Base-by-base conservation (phyloP, 2,888 invertebrate genomes). In the Leptopilina syphax region DNA sequence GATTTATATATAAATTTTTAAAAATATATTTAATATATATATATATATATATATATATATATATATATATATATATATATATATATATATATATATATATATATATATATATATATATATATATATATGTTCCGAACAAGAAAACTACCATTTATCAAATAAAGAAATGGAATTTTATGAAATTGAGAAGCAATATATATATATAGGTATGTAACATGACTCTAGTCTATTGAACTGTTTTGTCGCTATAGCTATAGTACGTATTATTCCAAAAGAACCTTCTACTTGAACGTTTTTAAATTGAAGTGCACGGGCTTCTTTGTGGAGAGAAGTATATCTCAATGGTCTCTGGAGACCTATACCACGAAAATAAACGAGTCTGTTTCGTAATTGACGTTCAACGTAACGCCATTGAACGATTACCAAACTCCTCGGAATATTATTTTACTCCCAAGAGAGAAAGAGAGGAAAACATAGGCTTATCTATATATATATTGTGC, bases 261-360 rank as follows among this genome's bases (percentile, higher is more conserved):
- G n/a, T 18, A 18, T 18, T 60, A 60, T 60, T 18, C 60, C 7
- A 8, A 63, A 18, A 63, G 65, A 41, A 65, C 44, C 8, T 67
- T 44, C 9, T 5, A 67, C n/a, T 67, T 44, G 65, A 73, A 57
- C 54, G 73, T 57, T 73, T 57, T 57, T 57, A 73, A 73, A 73
- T 73, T 73, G 73, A 34, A 73, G 57, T 73, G 57, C 57, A 73
- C 73, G n/a, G 57, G 73, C 27, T 73, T 50, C 73, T 73, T 73
- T 57, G 57, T n/a, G n/a, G 34, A 57, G 34, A 57, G 54, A 73
- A 57, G 54, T 73, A 57, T 73, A 73, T 50, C 68, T 57, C 73
- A 54, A 34, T 10, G 57, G 24, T 73, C 73, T 34, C 73, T 73
- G 7, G 73, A 73, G 73, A n/a, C 73, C 9, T 73, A 34, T 57